Conservation (phyloP, 2,113 vertebrate species). For the Prietella phreatophila region DNA sequence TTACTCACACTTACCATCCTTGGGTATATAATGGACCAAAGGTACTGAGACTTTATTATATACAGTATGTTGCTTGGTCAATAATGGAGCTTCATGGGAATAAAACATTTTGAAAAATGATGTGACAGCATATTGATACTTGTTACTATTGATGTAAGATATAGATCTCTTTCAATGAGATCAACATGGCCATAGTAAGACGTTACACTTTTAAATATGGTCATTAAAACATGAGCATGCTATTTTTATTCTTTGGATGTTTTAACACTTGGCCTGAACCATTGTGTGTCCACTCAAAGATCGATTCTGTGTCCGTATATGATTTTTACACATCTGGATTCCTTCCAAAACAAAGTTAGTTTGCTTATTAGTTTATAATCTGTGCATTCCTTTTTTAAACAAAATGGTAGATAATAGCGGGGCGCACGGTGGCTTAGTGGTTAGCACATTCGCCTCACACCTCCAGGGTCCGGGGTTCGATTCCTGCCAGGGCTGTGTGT, state of each 20-base stretch:
- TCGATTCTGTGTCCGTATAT: neutral
- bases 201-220: neutral
- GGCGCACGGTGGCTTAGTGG: too few relatives aligned
- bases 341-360: neutral
- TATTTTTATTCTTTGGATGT: neutral
- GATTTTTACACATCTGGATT: neutral
- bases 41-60: constrained; percentile 61
- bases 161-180: neutral
- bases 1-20: constrained; percentile 83
- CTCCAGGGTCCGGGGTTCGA: too few relatives aligned
- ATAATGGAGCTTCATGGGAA: neutral
- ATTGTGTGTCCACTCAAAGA: neutral
- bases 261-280: neutral
- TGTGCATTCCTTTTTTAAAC: neutral
- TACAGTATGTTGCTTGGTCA: neutral
- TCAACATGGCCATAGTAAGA: neutral
- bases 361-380: neutral
- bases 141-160: neutral
- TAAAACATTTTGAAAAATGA: neutral
- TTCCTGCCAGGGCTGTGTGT: too few relatives aligned
- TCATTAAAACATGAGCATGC: neutral
- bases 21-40: constrained; percentile 84
- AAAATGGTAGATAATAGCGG: neutral
- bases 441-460: too few relatives aligned
- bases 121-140: neutral